phyloP scores from a whole-genome alignment of 1,140 invertebrate species.

The Theocolax elegans region DNA sequence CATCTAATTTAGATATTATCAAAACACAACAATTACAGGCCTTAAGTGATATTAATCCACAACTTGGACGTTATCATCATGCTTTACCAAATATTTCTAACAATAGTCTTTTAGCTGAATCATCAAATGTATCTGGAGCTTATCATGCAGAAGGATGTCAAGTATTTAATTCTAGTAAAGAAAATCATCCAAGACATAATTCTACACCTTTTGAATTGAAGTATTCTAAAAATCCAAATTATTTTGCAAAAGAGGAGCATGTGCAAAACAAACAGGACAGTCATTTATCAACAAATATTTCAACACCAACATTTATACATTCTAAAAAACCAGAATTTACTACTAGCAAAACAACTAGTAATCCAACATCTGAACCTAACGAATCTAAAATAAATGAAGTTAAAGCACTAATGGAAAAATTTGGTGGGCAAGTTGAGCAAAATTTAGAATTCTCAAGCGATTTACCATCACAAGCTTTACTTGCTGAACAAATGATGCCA shows the following conservation, averaged over 20 bases:
- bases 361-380: not conserved
- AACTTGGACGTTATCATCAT: not conserved
- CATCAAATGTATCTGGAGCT: not conserved
- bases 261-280: not conserved
- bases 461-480: constrained; percentile 34
- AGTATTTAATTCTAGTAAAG: not conserved
- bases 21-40: constrained; percentile 7
- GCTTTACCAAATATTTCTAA: constrained; percentile 5
- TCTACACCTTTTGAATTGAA: not conserved
- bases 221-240: constrained; percentile 8
- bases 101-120: not conserved
- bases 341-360: not conserved
- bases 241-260: constrained; percentile 23
- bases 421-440: constrained; percentile 5
- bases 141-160: not conserved
- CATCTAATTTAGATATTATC: constrained; percentile 1
- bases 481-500: constrained; percentile 55
- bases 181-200: not conserved
- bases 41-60: not conserved
- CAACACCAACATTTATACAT: no score
- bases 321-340: not conserved
- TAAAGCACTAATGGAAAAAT: not conserved
- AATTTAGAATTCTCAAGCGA: constrained; percentile 38
- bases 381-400: not conserved
- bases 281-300: no score